These are phyloP conservation scores for Lasioglossum figueresi DNA, from an alignment of 2,888 invertebrate species.

Conservation along the genomic window DNA sequence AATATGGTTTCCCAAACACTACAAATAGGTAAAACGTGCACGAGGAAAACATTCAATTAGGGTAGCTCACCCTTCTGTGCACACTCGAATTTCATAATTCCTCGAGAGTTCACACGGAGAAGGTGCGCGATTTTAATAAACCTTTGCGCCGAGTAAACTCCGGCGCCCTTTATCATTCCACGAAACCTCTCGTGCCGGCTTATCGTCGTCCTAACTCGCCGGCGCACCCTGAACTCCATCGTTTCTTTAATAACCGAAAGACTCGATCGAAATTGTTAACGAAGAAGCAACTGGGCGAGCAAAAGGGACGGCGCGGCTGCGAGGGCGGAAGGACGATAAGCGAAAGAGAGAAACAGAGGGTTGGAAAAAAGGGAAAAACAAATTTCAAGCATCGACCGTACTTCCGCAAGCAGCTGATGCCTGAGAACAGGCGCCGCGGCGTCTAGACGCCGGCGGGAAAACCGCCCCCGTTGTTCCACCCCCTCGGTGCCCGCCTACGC, in stretches of 20 bases:
- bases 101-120: background rate
- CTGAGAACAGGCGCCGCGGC: constrained; percentile 70
- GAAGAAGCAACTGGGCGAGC: background rate
- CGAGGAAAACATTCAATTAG: background rate
- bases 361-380: constrained; percentile 15
- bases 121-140: constrained; percentile 37
- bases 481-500: constrained; percentile 11
- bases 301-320: background rate
- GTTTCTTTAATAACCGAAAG: constrained; percentile 54
- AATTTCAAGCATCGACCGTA: constrained; percentile 66
- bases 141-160: constrained; percentile 28
- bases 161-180: constrained; percentile 33
- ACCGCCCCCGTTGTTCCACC: constrained; percentile 27
- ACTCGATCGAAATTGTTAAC: constrained; percentile 54
- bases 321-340: background rate
- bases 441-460: constrained; percentile 70
- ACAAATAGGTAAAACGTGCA: background rate
- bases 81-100: background rate
- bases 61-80: background rate
- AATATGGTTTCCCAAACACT: too few relatives aligned
- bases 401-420: constrained; percentile 71
- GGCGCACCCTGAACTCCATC: background rate
- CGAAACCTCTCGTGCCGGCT: constrained; percentile 28
- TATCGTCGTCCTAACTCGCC: constrained; percentile 33
- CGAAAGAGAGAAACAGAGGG: background rate